Evolutionary conservation across 2,113 vertebrate genomes (phyloP).

Genomic region (Recurvirostra avosetta): DNA sequence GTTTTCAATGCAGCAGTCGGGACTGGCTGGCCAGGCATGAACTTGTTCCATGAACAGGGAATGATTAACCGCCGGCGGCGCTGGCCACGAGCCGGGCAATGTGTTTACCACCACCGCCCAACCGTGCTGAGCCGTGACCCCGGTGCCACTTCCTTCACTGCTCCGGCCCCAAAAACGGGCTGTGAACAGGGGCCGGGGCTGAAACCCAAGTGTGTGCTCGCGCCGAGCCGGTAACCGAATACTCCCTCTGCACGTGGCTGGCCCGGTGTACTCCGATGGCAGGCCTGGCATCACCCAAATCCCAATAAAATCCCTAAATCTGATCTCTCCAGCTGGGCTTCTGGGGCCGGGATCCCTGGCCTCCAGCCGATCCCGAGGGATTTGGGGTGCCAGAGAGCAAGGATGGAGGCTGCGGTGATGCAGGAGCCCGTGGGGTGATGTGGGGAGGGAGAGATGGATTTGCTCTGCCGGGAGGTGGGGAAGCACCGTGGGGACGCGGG

Average conservation of each 20-base stretch:
- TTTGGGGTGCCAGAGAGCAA: neutral
- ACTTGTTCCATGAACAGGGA: neutral
- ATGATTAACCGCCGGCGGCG: neutral
- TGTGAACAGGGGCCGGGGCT: neutral
- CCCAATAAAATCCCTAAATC: neutral
- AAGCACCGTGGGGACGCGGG: neutral
- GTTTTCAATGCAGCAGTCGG: accelerated
- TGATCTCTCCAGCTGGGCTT: neutral
- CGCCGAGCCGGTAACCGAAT: accelerated
- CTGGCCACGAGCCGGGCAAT: neutral
- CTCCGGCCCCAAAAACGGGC: neutral
- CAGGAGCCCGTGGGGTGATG: accelerated
- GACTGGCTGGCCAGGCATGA: neutral
- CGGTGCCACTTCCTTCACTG: accelerated
- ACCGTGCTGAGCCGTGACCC: neutral
- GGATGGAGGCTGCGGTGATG: accelerated
- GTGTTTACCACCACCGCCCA: neutral
- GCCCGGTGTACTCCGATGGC: accelerated
- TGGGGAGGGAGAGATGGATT: neutral
- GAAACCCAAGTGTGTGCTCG: neutral
- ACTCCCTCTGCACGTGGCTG: neutral
- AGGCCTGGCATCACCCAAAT: neutral
- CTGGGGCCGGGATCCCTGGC: accelerated
- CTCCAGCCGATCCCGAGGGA: accelerated
- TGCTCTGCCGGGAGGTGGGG: neutral